Conservation (phyloP, 2,797 vertebrate genomes). For the Phaenicophaeus curvirostris region DNA sequence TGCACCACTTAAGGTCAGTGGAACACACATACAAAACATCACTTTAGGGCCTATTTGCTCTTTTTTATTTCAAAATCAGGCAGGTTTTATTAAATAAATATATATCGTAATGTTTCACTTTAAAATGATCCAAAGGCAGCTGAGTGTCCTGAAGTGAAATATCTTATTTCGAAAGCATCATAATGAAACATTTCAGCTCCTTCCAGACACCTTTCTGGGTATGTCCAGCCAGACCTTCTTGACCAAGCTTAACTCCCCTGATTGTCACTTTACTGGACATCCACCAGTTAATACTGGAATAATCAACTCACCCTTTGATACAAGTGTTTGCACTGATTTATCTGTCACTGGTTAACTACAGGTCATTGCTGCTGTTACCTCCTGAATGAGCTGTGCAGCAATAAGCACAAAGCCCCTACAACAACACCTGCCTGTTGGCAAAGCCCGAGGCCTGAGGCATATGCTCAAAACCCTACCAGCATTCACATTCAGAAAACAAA, state of each 20-base stretch:
- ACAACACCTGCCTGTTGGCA: not conserved
- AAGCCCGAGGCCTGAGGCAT: not conserved
- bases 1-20: not conserved
- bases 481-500: not conserved
- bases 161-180: not conserved
- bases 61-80: not conserved
- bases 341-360: not conserved
- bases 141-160: not conserved
- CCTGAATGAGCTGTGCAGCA: not conserved
- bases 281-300: not conserved
- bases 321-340: not conserved
- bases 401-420: not conserved
- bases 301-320: not conserved
- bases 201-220: not conserved
- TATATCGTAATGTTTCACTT: not conserved
- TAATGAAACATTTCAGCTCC: not conserved
- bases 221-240: not conserved
- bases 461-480: fast-evolving
- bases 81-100: not conserved
- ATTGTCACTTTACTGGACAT: not conserved
- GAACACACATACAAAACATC: not conserved
- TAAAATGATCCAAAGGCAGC: not conserved
- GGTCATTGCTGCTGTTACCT: not conserved
- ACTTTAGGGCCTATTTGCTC: not conserved
- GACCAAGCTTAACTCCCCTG: not conserved